These are phyloP conservation scores for Phortica variegata DNA, from an alignment of 1,140 invertebrate species.

Conservation along the genomic window DNA sequence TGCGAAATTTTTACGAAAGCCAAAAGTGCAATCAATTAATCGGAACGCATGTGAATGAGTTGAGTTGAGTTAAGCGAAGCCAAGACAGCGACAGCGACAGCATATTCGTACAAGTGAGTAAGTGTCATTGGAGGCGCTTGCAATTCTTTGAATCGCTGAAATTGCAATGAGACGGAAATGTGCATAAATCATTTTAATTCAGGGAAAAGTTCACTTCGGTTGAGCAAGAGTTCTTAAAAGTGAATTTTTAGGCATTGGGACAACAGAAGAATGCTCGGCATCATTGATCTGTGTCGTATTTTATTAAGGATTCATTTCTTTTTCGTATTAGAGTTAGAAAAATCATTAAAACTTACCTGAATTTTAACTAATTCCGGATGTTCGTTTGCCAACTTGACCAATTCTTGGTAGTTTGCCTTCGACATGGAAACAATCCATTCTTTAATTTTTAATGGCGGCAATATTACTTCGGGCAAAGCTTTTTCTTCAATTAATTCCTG, in stretches of 20 bases:
- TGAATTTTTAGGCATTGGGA: too few species aligned
- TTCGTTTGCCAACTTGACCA: constrained; percentile 79
- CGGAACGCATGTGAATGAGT: constrained; percentile 11
- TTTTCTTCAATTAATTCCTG: constrained; percentile 51
- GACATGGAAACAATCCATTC: constrained; percentile 84
- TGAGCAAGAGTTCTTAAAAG: too few species aligned
- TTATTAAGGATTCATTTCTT: too few species aligned
- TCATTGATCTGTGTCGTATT: too few species aligned
- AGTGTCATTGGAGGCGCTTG: constrained; percentile 55
- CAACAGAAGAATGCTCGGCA: too few species aligned
- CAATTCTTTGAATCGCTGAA: constrained; percentile 54
- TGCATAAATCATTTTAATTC: constrained; percentile 55
- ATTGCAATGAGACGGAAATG: constrained; percentile 54
- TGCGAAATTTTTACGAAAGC: constrained; percentile 26
- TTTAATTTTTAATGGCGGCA: constrained; percentile 66
- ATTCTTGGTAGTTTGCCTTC: constrained; percentile 77
- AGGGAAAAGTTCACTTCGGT: too few species aligned
- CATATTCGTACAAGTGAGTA: too few species aligned
- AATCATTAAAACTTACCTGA: constrained; percentile 82
- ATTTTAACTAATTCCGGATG: constrained; percentile 76
- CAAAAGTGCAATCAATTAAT: constrained; percentile 52
- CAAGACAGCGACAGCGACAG: too few species aligned
- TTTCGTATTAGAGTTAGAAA: too few species aligned
- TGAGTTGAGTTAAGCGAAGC: neutral
- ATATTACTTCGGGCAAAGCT: constrained; percentile 40